Evolutionary conservation across 2,888 invertebrate species (phyloP), one percentile per base, ranked within the genome.

Genomic region (Mythimna vitellina): DNA sequence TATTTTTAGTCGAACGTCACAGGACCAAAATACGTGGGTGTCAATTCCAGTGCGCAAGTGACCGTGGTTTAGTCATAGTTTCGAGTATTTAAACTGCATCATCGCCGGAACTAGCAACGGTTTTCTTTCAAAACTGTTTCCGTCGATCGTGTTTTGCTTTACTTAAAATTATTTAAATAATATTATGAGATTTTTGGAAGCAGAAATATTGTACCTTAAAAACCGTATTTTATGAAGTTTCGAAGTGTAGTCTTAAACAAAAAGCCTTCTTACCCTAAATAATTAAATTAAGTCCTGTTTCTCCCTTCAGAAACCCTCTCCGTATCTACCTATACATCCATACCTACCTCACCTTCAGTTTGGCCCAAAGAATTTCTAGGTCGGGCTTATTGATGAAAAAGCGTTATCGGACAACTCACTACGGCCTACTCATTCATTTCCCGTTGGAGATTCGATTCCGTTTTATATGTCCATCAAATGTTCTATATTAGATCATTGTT

Each of bases 341-440:
- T 53, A 56, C 22, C 35, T 68, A 60, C 38, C 46, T 58, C 32
- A 53, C 51, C 60, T 72, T 78, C 56, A 54, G 71, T 54, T 57
- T 61, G 62, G 32, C 66, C 58, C 57, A 68, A 72, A 79, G 72
- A 83, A 73, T 76, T 80, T 73, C 66, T 76, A 75, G 85, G 85
- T 86, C 84, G 82, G 82, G 78, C 80, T 82, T 87, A 86, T 86
- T 87, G 88, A 88, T 83, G 83, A 82, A 86, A 84, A 85, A 84
- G 80, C 87, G 82, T 88, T 89, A 89, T 89, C 88, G 81, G 82
- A 86, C 86, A 87, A 88, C 88, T 85, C 83, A 76, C 72, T 79
- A 81, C 86, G 86, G 86, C 86, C 85, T 78, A 80, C 80, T 79
- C 73, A 65, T 56, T 89, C 81, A 91, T 91, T 91, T 92, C 89